Evolutionary conservation across 2,888 invertebrate species (phyloP).

Genomic region (Heteropelma amictum): DNA sequence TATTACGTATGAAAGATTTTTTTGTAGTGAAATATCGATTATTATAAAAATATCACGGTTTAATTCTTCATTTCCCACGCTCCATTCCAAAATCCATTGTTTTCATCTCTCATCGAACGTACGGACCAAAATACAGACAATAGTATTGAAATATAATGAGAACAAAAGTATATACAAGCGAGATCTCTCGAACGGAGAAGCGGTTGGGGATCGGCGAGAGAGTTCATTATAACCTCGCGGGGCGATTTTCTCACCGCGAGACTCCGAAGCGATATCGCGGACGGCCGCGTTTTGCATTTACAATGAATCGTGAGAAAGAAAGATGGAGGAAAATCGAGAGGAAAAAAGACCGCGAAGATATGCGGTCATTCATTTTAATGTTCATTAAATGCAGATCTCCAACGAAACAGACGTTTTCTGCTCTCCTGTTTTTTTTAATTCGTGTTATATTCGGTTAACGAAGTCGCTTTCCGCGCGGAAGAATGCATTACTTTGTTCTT

Average conservation of each 20-base stretch:
- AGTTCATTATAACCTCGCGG: constrained; percentile 71
- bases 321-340: not conserved
- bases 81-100: constrained; percentile 23
- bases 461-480: constrained; percentile 65
- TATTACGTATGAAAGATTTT: too few relatives aligned
- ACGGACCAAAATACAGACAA: constrained; percentile 65
- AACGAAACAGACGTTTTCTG: constrained; percentile 73
- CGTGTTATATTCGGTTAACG: constrained; percentile 73
- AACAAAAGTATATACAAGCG: constrained; percentile 74
- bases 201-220: constrained; percentile 28
- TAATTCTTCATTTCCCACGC: not conserved
- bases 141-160: constrained; percentile 75
- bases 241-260: constrained; percentile 70
- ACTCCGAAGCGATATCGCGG: constrained; percentile 18
- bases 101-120: constrained; percentile 47
- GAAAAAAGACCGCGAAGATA: constrained; percentile 53
- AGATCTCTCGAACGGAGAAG: constrained; percentile 65
- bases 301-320: constrained; percentile 67
- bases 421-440: constrained; percentile 72
- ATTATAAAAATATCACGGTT: constrained; percentile 25
- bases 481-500: constrained; percentile 4
- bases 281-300: constrained; percentile 71
- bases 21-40: too few relatives aligned
- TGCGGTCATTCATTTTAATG: constrained; percentile 78
- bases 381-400: constrained; percentile 77